A percentile compares a stretch with the other conserved stretches of the same genome.
phyloP scores from a whole-genome alignment of 2,113 vertebrate species.

The Anguilla japonica region DNA sequence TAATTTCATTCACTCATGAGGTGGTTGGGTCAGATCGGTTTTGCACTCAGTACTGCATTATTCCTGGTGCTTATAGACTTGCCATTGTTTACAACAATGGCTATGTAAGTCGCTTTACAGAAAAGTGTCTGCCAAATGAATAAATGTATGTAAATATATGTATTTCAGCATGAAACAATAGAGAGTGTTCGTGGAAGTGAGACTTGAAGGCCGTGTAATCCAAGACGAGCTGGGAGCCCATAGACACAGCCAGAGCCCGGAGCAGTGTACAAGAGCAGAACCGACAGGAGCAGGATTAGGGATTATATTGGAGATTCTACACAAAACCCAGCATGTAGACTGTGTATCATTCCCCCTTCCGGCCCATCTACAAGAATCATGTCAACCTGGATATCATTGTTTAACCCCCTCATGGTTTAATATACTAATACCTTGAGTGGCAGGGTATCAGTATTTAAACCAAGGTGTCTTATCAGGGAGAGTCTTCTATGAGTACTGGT shows the following conservation, averaged over 20 bases:
- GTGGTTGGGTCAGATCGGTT: neutral
- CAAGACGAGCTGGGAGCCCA: neutral
- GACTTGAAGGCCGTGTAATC: neutral
- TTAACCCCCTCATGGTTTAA: neutral
- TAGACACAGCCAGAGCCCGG: neutral
- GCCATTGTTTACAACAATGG: neutral
- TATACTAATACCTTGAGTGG: neutral
- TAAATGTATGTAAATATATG: neutral
- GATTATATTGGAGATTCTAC: slow-evolving; percentile 17
- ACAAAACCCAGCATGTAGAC: neutral
- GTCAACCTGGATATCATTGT: slow-evolving; percentile 3
- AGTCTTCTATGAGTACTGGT: neutral
- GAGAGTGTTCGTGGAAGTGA: neutral
- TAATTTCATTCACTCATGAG: neutral
- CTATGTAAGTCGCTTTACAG: neutral
- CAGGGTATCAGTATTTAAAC: neutral
- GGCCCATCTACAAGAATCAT: neutral
- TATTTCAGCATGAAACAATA: neutral
- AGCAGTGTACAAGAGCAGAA: slow-evolving; percentile 5
- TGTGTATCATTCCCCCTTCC: neutral
- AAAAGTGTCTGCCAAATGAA: neutral
- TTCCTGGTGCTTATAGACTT: neutral
- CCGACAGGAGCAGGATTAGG: slow-evolving; percentile 20
- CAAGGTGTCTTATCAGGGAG: neutral
- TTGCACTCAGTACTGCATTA: neutral